Conservation (phyloP, 2,797 vertebrate species). For the Phoxinus dragarum region DNA sequence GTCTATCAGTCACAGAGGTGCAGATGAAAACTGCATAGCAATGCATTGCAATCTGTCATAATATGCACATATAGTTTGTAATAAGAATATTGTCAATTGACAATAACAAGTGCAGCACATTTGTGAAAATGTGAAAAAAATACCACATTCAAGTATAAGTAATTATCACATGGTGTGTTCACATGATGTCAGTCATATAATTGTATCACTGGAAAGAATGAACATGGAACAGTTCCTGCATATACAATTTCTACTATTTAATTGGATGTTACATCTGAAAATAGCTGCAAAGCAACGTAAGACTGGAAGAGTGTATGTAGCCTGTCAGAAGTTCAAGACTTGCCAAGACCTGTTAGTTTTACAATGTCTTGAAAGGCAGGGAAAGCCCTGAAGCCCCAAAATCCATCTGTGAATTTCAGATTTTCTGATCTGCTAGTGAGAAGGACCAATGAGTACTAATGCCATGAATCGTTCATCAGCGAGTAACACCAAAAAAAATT, state of each 20-base stretch:
- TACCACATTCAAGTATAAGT: not conserved
- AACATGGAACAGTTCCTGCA: not conserved
- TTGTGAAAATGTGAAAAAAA: not conserved
- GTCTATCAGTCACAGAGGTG: not conserved
- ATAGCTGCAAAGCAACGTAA: constrained; percentile 14
- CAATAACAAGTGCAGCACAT: not conserved
- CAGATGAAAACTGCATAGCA: not conserved
- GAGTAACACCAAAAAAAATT: not conserved
- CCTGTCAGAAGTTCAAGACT: constrained; percentile 15
- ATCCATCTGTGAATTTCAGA: not conserved
- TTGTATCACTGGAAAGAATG: constrained; percentile 2
- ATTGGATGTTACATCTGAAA: constrained; percentile 33
- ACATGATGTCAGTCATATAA: not conserved
- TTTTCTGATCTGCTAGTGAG: not conserved
- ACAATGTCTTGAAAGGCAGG: constrained; percentile 8
- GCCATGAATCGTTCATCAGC: not conserved
- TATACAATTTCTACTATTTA: not conserved
- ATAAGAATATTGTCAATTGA: not conserved
- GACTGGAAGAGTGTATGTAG: not conserved
- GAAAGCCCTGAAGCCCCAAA: constrained; percentile 23
- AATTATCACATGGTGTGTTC: not conserved
- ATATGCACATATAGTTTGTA: not conserved
- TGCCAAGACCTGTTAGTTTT: constrained; percentile 31
- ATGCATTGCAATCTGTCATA: not conserved
- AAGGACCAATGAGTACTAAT: not conserved